Base-by-base conservation (phyloP, 2,113 vertebrate species). In the Haplochromis vanheusdeni region DNA sequence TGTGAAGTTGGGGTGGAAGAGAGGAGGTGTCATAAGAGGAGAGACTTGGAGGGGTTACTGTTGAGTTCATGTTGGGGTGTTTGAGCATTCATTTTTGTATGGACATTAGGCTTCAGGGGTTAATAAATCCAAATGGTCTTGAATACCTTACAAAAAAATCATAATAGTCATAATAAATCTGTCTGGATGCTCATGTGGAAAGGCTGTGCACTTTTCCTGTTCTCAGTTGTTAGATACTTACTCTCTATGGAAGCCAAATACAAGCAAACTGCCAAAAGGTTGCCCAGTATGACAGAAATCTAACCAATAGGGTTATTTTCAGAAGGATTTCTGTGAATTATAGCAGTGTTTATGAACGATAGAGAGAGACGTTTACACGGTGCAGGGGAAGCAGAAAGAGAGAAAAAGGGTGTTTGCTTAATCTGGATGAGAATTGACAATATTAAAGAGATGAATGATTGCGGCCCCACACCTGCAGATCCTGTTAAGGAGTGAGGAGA, bases 371-470 rank as follows among this genome's bases (percentile, higher is more conserved):
- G 73, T 58, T 31, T 79, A 17, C 12, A 81, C 21, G 37, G 45
- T 83, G 87, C 80, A 79, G 82, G 62, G 35, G 55, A 68, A n/a
- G 19, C 62, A 60, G 56, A 37, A 26, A 52, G 23, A 16, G 52
- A 47, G 62, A 23, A 60, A 77, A 79, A 84, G 52, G 10, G 40
- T 33, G 3, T 10, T 16, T 52, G 84, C 81, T 88, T 31, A 90
- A 89, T 77, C 73, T 81, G 80, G 87, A 89, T 45, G 86, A 83
- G 68, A 89, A 92, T 11, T 86, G 87, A 92, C 90, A 81, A 94
- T 90, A 88, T 85, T 93, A 85, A 60, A 40, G 83, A 89, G 92
- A 94, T 93, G 91, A 92, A 93, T 84, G 90, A 58, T 86, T 3
- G 79, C 7, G 40, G 85, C 81, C 9, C 88, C 84, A 60, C 93